Conservation (phyloP, 2,797 vertebrate species). For the Falco cherrug region DNA sequence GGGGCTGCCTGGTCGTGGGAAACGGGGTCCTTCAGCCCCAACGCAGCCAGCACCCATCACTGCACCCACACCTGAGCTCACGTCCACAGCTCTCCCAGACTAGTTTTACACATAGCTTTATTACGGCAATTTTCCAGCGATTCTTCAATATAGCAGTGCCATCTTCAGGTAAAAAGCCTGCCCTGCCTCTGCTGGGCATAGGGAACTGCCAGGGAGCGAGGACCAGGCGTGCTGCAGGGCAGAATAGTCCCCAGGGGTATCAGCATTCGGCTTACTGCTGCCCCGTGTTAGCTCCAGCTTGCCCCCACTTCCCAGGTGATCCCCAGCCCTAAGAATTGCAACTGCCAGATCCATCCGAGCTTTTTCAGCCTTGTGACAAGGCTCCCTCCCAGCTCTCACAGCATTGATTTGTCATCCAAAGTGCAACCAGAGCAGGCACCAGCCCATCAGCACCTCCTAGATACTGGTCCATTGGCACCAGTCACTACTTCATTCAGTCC, state of each 20-base stretch:
- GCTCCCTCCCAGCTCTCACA: fast-evolving
- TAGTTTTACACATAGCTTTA: not conserved
- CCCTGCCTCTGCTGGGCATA: not conserved
- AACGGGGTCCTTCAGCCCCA: fast-evolving
- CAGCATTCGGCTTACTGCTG: fast-evolving
- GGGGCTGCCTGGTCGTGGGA: fast-evolving
- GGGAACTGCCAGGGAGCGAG: not conserved
- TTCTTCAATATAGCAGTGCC: slow-evolving; percentile 9
- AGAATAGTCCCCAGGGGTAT: fast-evolving
- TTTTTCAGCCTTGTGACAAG: not conserved
- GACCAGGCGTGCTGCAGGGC: not conserved
- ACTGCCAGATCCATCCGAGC: fast-evolving
- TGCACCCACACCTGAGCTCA: too few species aligned
- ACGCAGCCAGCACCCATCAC: fast-evolving
- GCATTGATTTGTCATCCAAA: not conserved
- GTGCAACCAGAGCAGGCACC: not conserved
- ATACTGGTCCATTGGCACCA: not conserved
- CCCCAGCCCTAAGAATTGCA: not conserved
- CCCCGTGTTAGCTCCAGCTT: not conserved
- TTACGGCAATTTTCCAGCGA: fast-evolving
- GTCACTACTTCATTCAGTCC: not conserved
- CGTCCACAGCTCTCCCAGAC: fast-evolving
- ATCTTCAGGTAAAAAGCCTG: slow-evolving; percentile 2
- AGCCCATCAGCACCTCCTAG: not conserved
- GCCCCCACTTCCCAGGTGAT: not conserved